phyloP scores from a whole-genome alignment of 30 jellyfish, hydroid and myxozoan species.

The Hydractinia echinata region DNA sequence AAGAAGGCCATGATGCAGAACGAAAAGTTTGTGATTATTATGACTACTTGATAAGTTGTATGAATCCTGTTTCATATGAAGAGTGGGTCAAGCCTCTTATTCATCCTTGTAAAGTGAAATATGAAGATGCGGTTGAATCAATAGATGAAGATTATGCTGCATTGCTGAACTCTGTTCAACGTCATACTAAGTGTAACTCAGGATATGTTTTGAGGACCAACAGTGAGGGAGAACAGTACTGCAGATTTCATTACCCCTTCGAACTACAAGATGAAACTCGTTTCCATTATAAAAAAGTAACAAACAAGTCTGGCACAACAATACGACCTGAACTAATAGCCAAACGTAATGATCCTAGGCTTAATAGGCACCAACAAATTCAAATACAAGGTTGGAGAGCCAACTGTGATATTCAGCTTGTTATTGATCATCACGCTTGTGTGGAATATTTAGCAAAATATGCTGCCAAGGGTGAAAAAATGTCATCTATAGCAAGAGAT shows the following conservation, averaged over 20 bases:
- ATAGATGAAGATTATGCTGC: slow-evolving; percentile 28
- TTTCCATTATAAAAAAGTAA: slow-evolving; percentile 32
- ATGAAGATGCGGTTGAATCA: neutral
- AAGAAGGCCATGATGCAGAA: slow-evolving; percentile 25
- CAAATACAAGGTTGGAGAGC: slow-evolving; percentile 52
- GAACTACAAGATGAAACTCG: slow-evolving; percentile 29
- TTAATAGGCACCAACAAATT: slow-evolving; percentile 46
- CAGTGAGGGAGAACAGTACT: slow-evolving; percentile 34
- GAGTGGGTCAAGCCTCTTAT: slow-evolving; percentile 32
- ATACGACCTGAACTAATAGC: slow-evolving; percentile 25
- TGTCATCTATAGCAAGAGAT: slow-evolving; percentile 42
- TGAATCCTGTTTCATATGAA: slow-evolving; percentile 28
- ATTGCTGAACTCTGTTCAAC: slow-evolving; percentile 21
- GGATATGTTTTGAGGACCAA: slow-evolving; percentile 35
- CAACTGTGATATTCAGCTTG: slow-evolving; percentile 53
- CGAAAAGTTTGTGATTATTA: neutral
- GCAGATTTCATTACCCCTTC: slow-evolving; percentile 48
- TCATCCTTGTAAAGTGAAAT: slow-evolving; percentile 33
- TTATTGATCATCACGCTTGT: slow-evolving; percentile 47
- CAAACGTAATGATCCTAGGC: slow-evolving; percentile 38
- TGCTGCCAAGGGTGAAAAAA: slow-evolving; percentile 46
- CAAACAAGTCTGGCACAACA: neutral
- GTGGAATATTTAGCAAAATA: slow-evolving; percentile 54
- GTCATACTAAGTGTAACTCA: slow-evolving; percentile 37
- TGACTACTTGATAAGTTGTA: slow-evolving; percentile 33